Evolutionary conservation across 2,113 vertebrate genomes (phyloP), one percentile per base, ranked within the genome.

Genomic region (Herpetotheres cachinnans): DNA sequence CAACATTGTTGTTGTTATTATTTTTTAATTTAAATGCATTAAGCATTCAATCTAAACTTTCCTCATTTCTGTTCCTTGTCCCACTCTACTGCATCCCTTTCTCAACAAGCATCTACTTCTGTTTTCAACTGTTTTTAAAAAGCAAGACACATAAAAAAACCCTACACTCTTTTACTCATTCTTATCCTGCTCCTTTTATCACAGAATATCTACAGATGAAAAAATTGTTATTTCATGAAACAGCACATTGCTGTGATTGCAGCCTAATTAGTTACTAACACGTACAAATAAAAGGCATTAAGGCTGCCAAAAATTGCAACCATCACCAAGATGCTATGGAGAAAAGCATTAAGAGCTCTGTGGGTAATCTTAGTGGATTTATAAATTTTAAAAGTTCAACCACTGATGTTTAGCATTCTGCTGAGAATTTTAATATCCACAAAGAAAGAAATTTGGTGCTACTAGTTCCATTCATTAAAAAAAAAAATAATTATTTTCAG

Each of bases 141-240:
- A 71, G 13, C 13, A 49, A 72, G 21, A 32, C 26, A 44, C 36
- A 24, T 21, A 73, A 63, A 3, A 78, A 82, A 77, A 8, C 9
- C n/a, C n/a, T 81, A 8, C 3, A 30, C 3, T 44, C 10, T 56
- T 83, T 82, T 67, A 36, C 3, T 44, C 44, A 19, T 34, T 62
- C 14, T 24, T 56, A 10, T 56, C 21, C 44, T 62, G 6, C 34
- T 34, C 7, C 15, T 52, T 55, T 56, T 77, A 29, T 21, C 50
- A 59, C 44, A 61, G 50, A 85, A 50, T 49, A 65, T 25, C 6
- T 86, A 36, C 17, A 73, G 49, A 13, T 54, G n/a, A 93, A 69
- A 52, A 52, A 76, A n/a, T 69, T 82, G 91, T 61, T 87, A 81
- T 78, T 93, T 83, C 49, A 84, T 79, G 61, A 94, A 94, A 84